phyloP scores from a whole-genome alignment of 1,140 invertebrate genomes.

The Zeugodacus cucurbitae region DNA sequence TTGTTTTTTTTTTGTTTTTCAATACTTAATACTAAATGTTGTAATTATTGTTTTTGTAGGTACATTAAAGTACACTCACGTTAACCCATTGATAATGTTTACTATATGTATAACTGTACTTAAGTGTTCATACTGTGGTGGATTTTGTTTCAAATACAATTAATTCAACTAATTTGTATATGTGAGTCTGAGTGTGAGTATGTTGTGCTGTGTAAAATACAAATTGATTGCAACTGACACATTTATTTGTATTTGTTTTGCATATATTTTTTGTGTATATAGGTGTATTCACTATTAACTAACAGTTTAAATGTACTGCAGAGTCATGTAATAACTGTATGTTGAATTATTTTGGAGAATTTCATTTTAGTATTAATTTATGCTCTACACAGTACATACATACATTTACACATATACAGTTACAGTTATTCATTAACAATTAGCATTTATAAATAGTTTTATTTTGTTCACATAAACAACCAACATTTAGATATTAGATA shows the following conservation, averaged over 20 bases:
- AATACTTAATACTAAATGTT: not conserved
- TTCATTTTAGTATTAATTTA: not conserved
- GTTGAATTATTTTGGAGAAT: not conserved
- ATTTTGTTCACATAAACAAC: conserved; percentile 4
- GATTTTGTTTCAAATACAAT: not conserved
- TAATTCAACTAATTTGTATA: not conserved
- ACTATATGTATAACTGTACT: not conserved
- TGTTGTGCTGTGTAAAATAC: no score
- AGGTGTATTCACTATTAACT: not conserved
- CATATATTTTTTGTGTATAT: not conserved
- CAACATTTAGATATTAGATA: not conserved
- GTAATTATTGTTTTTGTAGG: not conserved
- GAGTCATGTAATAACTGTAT: not conserved
- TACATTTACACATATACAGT: not conserved
- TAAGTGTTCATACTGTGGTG: not conserved
- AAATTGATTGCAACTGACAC: no score
- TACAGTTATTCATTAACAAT: not conserved
- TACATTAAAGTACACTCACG: not conserved
- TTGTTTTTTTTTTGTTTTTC: not conserved
- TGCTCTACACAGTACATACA: not conserved
- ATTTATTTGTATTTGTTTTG: no score
- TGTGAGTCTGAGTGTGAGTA: not conserved
- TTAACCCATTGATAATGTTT: not conserved
- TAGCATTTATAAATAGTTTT: not conserved
- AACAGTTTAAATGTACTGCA: not conserved